Evolutionary conservation across 1,140 invertebrate species (phyloP).

Genomic region (Stratiolaelaps scimitus): DNA sequence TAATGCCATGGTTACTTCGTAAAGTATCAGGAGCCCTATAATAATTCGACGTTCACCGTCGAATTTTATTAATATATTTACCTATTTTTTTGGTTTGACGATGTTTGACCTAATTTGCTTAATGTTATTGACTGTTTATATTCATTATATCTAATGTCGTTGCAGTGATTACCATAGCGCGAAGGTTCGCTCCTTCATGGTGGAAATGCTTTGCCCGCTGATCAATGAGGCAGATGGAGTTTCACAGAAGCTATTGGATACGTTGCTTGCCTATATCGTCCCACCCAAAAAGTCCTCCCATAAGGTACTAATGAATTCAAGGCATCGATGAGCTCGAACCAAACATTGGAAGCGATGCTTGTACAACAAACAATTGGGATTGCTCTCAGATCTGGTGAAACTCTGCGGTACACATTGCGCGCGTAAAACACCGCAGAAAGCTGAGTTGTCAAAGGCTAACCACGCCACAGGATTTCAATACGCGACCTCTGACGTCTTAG

Average conservation of each 20-base stretch:
- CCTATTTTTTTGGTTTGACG: too few species aligned
- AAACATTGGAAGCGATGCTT: too few species aligned
- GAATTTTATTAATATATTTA: conserved; percentile 10
- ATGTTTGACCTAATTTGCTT: too few species aligned
- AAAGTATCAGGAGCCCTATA: conserved; percentile 21
- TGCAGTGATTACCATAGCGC: conserved; percentile 81
- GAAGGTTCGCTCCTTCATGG: conserved; percentile 90
- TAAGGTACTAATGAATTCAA: background rate
- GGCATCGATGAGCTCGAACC: background rate
- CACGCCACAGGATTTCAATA: too few species aligned
- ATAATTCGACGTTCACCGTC: background rate
- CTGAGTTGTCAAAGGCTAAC: too few species aligned
- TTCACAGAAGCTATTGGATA: conserved; percentile 80
- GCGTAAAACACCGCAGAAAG: too few species aligned
- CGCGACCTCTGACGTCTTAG: too few species aligned
- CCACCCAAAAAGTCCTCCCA: conserved; percentile 66
- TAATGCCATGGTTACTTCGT: background rate
- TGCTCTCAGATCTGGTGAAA: too few species aligned
- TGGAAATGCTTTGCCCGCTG: conserved; percentile 82
- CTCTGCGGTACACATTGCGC: too few species aligned
- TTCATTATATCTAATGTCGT: conserved; percentile 38
- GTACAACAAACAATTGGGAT: too few species aligned
- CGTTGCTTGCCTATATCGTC: conserved; percentile 84
- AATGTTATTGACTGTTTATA: background rate
- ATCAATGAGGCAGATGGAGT: conserved; percentile 90